Base-by-base conservation (phyloP, 1,140 invertebrate species). In the Cydia fagiglandana region DNA sequence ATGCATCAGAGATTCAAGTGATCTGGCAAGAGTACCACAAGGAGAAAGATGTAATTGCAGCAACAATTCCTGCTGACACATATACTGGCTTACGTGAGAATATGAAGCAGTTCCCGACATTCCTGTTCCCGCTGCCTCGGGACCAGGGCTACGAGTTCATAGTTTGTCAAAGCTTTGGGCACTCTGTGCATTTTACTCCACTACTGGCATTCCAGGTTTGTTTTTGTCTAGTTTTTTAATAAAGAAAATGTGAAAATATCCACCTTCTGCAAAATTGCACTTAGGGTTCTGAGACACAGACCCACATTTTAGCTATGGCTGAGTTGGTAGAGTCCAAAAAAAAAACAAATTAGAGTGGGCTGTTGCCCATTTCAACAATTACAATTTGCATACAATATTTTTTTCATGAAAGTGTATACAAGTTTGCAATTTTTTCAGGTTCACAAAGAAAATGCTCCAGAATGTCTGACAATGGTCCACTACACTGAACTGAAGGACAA, bases 381-480 rank as follows among this genome's bases (percentile, higher is more conserved):
- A 4, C 45, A 12, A 13, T 15, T 73, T 68, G 7, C 34, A 4
- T 38, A 38, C 7, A 74, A 41, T 61, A 53, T 50, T 38, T 74
- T 61, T 41, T 50, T 79, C 81, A 76, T 56, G 28, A 53, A 70
- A 68, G 38, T 73, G 53, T 20, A 30, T 73, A 73, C 79, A 76
- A 68, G 75, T 17, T 12, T 10, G n/a, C 3, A 10, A n/a, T n/a
- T 61, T 7, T 61, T 76, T 83, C 83, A 97, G 94, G 95, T 96
- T 1, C 96, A 98, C 83, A 96, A 97, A 89, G 98, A 98, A 93
- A 98, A 98, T 94, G 96, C 97, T 0, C 97, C 97, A 0, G 97
- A 98, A 88, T 98, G 97, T 91, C 91, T 99, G 20, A 96, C 96
- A 2, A 93, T 98, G 79, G 94, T 95, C 4, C 96, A 98, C 89